A percentile compares a stretch with the other conserved stretches of the same genome.
Evolutionary conservation across 1,140 invertebrate genomes (phyloP).

Genomic region (Cyclina sinensis): DNA sequence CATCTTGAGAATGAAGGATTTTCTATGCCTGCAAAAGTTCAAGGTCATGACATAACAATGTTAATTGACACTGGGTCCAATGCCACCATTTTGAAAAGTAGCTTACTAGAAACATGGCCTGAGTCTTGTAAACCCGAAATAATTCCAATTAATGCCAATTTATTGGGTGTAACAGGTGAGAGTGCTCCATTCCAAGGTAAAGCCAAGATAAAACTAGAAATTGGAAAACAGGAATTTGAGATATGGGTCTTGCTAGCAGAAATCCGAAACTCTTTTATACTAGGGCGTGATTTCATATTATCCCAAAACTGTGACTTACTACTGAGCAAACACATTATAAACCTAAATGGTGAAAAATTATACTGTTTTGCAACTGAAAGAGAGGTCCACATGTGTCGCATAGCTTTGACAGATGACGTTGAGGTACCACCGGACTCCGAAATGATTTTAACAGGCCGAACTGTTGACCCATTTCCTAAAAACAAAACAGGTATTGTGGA

Average conservation of each 20-base stretch:
- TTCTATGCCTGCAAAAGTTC: conserved; percentile 1
- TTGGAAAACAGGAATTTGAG: conserved; percentile 1
- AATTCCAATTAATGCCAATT: not conserved
- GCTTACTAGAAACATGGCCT: conserved; percentile 2
- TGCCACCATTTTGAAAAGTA: no score
- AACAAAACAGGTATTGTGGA: not conserved
- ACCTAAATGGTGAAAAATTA: not conserved
- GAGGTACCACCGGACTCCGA: conserved; percentile 40
- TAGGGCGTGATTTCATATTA: conserved; percentile 34
- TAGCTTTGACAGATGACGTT: not conserved
- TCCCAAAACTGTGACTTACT: conserved; percentile 7
- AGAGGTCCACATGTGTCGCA: not conserved
- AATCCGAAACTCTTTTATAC: conserved; percentile 11
- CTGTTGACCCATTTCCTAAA: conserved; percentile 4
- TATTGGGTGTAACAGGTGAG: conserved; percentile 25
- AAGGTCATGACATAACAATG: not conserved
- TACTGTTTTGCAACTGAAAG: conserved; percentile 28
- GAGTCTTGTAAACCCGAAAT: conserved; percentile 13
- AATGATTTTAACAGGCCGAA: conserved; percentile 18
- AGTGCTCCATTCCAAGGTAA: conserved; percentile 2
- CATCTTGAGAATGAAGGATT: conserved; percentile 8
- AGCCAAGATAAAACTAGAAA: not conserved
- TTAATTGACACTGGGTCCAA: no score
- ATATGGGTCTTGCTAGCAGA: conserved; percentile 26
- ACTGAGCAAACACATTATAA: conserved; percentile 26